Percentiles rank a stretch among this genome's conserved stretches.
Conservation (phyloP, 1,140 invertebrate species). For the Artemia franciscana region DNA sequence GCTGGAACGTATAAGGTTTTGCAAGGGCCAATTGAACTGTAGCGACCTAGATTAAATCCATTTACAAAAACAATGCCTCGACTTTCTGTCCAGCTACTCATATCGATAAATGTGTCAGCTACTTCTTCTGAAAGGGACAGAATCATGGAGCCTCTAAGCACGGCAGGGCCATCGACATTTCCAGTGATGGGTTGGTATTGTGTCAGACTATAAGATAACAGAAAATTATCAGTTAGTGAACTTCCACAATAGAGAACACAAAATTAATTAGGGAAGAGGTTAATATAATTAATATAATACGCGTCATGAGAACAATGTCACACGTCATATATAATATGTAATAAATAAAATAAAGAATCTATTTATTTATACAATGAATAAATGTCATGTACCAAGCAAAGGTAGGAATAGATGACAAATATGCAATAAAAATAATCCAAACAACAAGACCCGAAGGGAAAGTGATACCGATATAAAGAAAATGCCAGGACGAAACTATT, state of each 20-base stretch:
- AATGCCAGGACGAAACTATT: no score
- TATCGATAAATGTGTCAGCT: slow-evolving; percentile 21
- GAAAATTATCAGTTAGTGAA: neutral
- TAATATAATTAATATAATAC: no score
- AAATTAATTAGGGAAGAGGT: no score
- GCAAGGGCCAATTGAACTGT: slow-evolving; percentile 31
- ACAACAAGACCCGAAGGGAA: no score
- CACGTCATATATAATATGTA: no score
- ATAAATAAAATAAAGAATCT: no score
- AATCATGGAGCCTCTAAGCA: slow-evolving; percentile 2
- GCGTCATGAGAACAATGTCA: no score
- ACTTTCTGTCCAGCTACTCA: slow-evolving; percentile 23
- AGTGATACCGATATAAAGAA: no score
- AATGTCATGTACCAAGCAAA: no score
- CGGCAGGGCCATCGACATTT: neutral
- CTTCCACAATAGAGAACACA: neutral
- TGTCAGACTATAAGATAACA: slow-evolving; percentile 10
- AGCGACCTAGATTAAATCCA: slow-evolving; percentile 35
- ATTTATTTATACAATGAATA: no score
- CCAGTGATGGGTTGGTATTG: slow-evolving; percentile 7
- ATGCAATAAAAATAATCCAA: no score
- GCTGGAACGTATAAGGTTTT: slow-evolving; percentile 32
- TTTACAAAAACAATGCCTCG: slow-evolving; percentile 37
- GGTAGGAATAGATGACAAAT: no score
- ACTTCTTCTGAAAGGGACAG: slow-evolving; percentile 15